These are phyloP conservation scores for Exocentrus adspersus DNA, from an alignment of 2,888 invertebrate species.

Conservation along the genomic window DNA sequence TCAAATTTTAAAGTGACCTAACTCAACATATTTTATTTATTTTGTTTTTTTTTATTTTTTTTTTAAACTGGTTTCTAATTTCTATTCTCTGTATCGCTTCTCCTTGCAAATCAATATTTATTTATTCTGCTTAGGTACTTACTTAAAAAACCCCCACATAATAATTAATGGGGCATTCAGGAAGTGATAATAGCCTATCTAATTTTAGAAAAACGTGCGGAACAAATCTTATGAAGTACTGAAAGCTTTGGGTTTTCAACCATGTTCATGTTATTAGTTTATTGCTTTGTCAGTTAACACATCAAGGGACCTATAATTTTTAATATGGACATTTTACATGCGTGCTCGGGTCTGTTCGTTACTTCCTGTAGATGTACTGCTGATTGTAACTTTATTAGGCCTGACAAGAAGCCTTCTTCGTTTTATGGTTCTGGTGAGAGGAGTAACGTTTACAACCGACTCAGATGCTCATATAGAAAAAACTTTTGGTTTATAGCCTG, in stretches of 20 bases:
- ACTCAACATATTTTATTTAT: too few species aligned
- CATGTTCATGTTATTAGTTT: conserved; percentile 1
- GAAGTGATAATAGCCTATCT: conserved; percentile 1
- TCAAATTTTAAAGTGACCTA: too few species aligned
- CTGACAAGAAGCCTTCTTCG: not conserved
- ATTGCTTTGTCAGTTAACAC: conserved; percentile 23
- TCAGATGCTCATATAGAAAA: too few species aligned
- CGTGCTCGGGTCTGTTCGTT: conserved; percentile 7
- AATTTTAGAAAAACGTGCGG: conserved; percentile 17
- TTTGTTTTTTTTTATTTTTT: too few species aligned
- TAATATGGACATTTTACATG: not conserved
- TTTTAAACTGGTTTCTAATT: too few species aligned
- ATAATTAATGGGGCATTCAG: conserved; percentile 4
- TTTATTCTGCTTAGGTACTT: not conserved
- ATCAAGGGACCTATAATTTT: conserved; percentile 1
- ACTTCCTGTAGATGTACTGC: not conserved
- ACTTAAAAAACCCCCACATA: not conserved
- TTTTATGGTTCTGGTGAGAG: not conserved
- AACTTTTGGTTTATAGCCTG: too few species aligned
- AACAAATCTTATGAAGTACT: conserved; percentile 7
- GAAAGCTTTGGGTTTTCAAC: conserved; percentile 5
- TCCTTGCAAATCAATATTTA: too few species aligned
- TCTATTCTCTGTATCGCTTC: too few species aligned
- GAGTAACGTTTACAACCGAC: too few species aligned
- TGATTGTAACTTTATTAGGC: not conserved